phyloP scores from a whole-genome alignment of 2,113 vertebrate genomes.

The Platanista minor region DNA sequence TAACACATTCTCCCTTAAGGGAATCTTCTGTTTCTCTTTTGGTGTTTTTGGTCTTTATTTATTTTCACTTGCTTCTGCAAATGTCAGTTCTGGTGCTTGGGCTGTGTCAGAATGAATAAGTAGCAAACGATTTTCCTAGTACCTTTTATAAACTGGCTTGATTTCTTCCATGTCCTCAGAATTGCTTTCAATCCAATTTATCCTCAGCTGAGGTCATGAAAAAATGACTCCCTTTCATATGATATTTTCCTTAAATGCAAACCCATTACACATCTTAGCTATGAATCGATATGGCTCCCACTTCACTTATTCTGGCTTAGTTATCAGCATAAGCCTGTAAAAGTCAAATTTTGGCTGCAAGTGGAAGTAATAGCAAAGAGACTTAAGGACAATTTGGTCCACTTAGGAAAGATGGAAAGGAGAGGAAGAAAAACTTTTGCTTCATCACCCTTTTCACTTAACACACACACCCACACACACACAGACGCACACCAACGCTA shows the following conservation, averaged over 20 bases:
- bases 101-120: neutral
- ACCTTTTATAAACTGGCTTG: neutral
- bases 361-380: neutral
- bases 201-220: slow-evolving; percentile 14
- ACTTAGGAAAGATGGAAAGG: neutral
- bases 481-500: neutral
- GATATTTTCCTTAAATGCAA: slow-evolving; percentile 10
- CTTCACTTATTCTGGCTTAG: neutral
- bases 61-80: neutral
- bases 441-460: neutral
- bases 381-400: neutral
- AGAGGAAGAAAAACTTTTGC: neutral
- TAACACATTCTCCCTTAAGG: neutral
- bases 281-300: neutral
- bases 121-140: neutral
- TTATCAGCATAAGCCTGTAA: neutral
- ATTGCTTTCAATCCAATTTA: neutral
- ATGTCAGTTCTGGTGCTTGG: neutral
- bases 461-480: neutral
- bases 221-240: slow-evolving; percentile 6
- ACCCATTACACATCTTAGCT: neutral
- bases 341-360: neutral
- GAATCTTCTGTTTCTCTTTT: neutral
- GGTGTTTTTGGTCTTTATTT: neutral
- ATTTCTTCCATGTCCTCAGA: neutral